Conservation (phyloP, 37 sponge, comb jelly and placozoan species). For the Corticium candelabrum region DNA sequence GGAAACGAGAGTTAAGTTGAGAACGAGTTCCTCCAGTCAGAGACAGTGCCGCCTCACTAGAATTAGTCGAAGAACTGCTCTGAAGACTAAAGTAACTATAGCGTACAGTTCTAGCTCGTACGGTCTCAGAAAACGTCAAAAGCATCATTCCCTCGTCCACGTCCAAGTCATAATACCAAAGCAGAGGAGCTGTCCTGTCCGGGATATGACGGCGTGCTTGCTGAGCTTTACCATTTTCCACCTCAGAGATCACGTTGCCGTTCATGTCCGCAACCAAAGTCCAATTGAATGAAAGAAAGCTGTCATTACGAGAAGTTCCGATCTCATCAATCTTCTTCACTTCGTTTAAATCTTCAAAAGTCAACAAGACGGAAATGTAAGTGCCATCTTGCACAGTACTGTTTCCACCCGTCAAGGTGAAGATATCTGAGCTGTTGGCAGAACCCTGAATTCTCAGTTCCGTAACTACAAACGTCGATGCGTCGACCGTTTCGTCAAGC, state of each 20-base stretch:
- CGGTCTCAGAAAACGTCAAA: conserved; percentile 19
- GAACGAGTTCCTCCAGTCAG: conserved; percentile 55
- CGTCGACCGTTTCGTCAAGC: conserved; percentile 14
- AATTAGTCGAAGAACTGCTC: not conserved
- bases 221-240: not conserved
- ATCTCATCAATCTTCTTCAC: conserved; percentile 24
- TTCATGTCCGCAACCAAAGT: conserved; percentile 34
- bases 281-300: conserved; percentile 37
- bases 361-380: conserved; percentile 25
- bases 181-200: conserved; percentile 40
- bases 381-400: not conserved
- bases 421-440: conserved; percentile 23
- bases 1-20: conserved; percentile 9
- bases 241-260: not conserved
- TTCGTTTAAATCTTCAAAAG: conserved; percentile 17
- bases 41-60: not conserved
- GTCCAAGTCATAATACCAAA: conserved; percentile 54
- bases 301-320: conserved; percentile 31
- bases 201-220: conserved; percentile 8
- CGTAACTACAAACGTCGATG: conserved; percentile 10
- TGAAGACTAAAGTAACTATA: not conserved
- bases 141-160: conserved; percentile 31
- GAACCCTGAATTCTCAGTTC: conserved; percentile 31
- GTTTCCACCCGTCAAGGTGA: not conserved
- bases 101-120: not conserved